phyloP scores from a whole-genome alignment of 2,888 invertebrate species.

The Oligia latruncula region DNA sequence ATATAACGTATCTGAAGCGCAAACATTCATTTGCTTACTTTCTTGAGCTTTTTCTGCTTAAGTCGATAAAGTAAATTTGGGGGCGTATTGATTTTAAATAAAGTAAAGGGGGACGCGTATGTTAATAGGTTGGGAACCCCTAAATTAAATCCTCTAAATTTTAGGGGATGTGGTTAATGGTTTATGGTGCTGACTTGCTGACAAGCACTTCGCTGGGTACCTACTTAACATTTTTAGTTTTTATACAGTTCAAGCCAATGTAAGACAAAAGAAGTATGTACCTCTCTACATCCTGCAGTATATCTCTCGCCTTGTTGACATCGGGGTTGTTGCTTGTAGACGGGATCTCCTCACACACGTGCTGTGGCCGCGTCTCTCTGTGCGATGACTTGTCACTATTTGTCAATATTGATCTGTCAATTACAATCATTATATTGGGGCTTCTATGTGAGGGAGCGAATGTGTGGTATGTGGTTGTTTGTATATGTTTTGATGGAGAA shows the following conservation, averaged over 20 bases:
- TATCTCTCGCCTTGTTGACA: constrained; percentile 90
- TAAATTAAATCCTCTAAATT: not conserved
- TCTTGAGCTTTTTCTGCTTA: not conserved
- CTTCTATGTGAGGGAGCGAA: constrained; percentile 27
- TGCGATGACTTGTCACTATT: constrained; percentile 76
- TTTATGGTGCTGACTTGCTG: no score
- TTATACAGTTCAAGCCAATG: not conserved
- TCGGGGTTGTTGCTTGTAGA: constrained; percentile 83
- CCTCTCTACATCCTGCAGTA: constrained; percentile 93
- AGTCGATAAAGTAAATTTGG: not conserved
- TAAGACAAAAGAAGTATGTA: not conserved
- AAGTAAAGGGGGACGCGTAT: not conserved
- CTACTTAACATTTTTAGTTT: no score
- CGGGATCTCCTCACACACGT: constrained; percentile 82
- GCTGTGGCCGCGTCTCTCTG: constrained; percentile 73
- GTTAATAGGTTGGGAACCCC: not conserved
- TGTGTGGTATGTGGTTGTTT: not conserved
- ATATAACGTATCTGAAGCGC: not conserved
- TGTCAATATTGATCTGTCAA: constrained; percentile 82
- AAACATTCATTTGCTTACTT: not conserved
- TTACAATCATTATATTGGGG: constrained; percentile 45
- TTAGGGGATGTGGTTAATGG: not conserved
- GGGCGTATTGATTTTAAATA: not conserved
- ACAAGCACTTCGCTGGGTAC: not conserved
- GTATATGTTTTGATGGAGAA: not conserved